phyloP scores from a whole-genome alignment of 2,888 invertebrate genomes.

The Sycophila texana region DNA sequence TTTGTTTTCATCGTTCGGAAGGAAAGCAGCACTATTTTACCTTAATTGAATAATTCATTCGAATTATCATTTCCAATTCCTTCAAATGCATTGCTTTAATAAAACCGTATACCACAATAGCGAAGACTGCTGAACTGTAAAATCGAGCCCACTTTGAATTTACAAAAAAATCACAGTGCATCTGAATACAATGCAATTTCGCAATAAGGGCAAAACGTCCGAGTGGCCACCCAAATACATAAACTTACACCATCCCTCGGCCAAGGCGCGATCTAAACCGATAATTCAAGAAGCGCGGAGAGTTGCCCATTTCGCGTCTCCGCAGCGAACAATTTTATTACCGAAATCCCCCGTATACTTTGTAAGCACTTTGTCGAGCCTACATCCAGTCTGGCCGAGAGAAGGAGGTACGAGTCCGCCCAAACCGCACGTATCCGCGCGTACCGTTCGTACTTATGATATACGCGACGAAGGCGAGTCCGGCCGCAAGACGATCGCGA shows the following conservation, averaged over 20 bases:
- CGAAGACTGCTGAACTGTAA: no score
- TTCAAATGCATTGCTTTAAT: no score
- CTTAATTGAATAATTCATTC: no score
- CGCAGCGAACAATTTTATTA: constrained; percentile 31
- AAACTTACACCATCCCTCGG: not conserved
- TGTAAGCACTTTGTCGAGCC: constrained; percentile 44
- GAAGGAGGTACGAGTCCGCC: constrained; percentile 16
- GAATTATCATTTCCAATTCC: no score
- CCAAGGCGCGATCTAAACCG: constrained; percentile 22
- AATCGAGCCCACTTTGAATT: not conserved
- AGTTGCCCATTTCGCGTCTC: constrained; percentile 1
- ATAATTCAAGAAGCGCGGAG: constrained; percentile 26
- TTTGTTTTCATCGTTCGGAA: not conserved
- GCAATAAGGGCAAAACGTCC: not conserved
- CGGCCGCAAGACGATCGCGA: constrained; percentile 27
- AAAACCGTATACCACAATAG: no score
- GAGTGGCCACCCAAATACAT: not conserved
- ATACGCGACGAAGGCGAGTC: constrained; percentile 11
- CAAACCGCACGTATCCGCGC: constrained; percentile 23
- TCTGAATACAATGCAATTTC: not conserved
- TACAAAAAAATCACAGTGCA: not conserved
- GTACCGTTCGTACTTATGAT: not conserved
- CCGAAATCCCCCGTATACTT: constrained; percentile 22
- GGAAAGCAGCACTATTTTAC: no score
- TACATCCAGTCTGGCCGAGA: not conserved